Evolutionary conservation across 1,140 invertebrate genomes (phyloP), one percentile per base, ranked within the genome.

Genomic region (Grapholita molesta): DNA sequence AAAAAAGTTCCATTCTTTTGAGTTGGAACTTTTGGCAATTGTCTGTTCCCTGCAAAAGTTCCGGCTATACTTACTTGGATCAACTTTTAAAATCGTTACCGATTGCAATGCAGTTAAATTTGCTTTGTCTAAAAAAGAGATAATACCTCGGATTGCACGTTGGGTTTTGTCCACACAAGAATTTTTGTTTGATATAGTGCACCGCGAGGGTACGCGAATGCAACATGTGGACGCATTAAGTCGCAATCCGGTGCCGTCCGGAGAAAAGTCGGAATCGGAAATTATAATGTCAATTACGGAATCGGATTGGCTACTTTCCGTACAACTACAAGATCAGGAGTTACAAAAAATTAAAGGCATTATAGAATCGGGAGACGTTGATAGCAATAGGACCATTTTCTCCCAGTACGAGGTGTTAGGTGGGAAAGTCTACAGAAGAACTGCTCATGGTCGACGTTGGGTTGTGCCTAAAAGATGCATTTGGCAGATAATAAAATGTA

Each of bases 221-320:
- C 64, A 64, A 23, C 81, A 87, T 53, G 83, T 77, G 0, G 84
- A 90, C 67, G 78, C 82, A 1, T 64, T 86, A 4, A 86, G 84
- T 42, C 35, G 80, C 1, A 71, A 79, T 52, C 71, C 74, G 2
- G 23, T 53, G 28, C 42, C 12, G 9, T 52, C 25, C 30, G 64
- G 33, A 15, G 64, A 38, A 32, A 66, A 66, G 15, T 66, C 28
- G 1, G 64, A 66, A 23, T 3, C 12, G 1, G 53, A 64, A 28
- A 23, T 23, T 2, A 38, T 21, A 3, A 64, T 52, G 5, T 71
- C 70, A 12, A 69, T 76, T 1, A 71, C 69, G 9, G 66, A 72
- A 30, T 70, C 70, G 0, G 70, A 78, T 33, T 79, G 75, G 74
- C 30, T 78, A 32, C 30, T 80, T n/a, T 18, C 42, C 1, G 64